Percentiles rank a stretch among this genome's conserved stretches.
Evolutionary conservation across 2,888 invertebrate genomes (phyloP).

Genomic region (Achlya flavicornis): DNA sequence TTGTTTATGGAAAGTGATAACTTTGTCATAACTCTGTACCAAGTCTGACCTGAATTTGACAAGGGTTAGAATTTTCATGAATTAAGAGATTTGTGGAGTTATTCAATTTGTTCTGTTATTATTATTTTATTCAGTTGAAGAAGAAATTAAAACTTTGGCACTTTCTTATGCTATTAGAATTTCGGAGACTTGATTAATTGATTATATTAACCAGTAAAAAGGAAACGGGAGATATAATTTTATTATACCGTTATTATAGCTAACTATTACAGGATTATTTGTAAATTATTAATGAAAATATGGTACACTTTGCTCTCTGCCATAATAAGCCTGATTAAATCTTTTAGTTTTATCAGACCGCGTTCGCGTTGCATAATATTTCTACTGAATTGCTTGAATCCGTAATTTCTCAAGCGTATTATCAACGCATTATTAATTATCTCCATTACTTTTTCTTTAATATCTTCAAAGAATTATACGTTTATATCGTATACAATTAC

Average conservation of each 20-base stretch:
- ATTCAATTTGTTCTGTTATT: slow-evolving; percentile 1
- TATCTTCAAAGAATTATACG: neutral
- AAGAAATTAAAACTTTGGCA: neutral
- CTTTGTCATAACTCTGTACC: slow-evolving; percentile 27
- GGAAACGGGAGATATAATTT: neutral
- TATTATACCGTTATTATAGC: no score
- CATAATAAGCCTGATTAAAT: neutral
- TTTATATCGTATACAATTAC: neutral
- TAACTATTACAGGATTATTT: no score
- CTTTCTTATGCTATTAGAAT: neutral
- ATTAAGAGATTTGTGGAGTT: slow-evolving; percentile 8
- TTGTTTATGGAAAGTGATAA: slow-evolving; percentile 26
- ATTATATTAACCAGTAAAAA: neutral
- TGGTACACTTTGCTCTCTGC: no score
- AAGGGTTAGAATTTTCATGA: slow-evolving; percentile 9
- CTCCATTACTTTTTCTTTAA: neutral
- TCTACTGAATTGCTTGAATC: slow-evolving; percentile 1
- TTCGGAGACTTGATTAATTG: neutral
- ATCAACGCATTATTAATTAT: neutral
- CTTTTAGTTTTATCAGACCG: neutral
- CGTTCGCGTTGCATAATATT: neutral
- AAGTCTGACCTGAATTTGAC: slow-evolving; percentile 16
- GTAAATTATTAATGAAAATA: no score
- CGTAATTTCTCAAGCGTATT: slow-evolving; percentile 1
- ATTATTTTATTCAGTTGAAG: slow-evolving; percentile 2